Evolutionary conservation across 2,113 vertebrate species (phyloP).

Genomic region (Acrocephalus arundinaceus): DNA sequence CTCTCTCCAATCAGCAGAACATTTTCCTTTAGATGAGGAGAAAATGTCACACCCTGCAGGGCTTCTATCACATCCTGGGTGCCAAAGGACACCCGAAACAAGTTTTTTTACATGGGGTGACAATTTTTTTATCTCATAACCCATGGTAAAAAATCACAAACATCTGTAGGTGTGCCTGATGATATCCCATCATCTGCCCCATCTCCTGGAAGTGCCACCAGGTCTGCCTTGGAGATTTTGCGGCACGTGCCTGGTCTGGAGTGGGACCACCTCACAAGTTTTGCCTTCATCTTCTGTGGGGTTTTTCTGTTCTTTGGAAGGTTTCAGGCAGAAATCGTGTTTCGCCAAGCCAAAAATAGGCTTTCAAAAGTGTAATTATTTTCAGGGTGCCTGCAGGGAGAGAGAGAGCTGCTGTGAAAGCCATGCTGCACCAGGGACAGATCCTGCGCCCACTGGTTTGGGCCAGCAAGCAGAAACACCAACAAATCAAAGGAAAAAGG

Average conservation of each 20-base stretch:
- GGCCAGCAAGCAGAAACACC: not conserved
- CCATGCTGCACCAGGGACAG: fast-evolving
- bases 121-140: not conserved
- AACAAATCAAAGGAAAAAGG: not conserved
- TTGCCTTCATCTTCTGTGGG: not conserved
- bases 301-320: not conserved
- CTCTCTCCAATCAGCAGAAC: not conserved
- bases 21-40: not conserved
- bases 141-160: not conserved
- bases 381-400: not conserved
- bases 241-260: not conserved
- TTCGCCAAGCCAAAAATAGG: not conserved
- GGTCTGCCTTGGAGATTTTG: not conserved
- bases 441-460: fast-evolving
- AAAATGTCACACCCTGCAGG: fast-evolving
- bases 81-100: not conserved
- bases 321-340: not conserved
- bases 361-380: not conserved
- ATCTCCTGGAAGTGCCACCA: not conserved
- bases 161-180: not conserved
- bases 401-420: not conserved
- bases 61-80: not conserved
- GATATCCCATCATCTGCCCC: not conserved
- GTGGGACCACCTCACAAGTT: not conserved
- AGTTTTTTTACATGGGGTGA: not conserved